A percentile compares a stretch with the other conserved stretches of the same genome.
Conservation (phyloP, 2,888 invertebrate species). For the Leptogaster cylindrica region DNA sequence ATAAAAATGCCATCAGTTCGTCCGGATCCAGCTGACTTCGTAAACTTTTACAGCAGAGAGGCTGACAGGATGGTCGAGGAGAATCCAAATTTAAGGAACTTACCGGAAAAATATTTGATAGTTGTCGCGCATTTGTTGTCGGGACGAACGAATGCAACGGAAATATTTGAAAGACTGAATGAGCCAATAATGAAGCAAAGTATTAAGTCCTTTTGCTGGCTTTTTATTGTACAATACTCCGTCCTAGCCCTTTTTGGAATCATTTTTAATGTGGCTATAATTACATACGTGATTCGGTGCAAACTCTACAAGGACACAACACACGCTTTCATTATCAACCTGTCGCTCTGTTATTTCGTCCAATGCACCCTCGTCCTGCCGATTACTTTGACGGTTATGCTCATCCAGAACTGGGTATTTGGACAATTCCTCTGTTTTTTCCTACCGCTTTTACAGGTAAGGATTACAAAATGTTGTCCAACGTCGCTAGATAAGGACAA, state of each 20-base stretch:
- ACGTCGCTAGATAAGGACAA: too few relatives aligned
- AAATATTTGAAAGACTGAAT: constrained; percentile 62
- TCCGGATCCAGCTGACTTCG: too few relatives aligned
- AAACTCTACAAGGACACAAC: constrained; percentile 69
- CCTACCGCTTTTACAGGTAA: constrained; percentile 75
- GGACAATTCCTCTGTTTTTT: constrained; percentile 75
- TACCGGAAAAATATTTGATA: constrained; percentile 58
- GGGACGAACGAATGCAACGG: constrained; percentile 56
- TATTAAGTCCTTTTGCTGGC: constrained; percentile 66
- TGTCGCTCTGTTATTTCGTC: constrained; percentile 70
- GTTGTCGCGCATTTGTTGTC: constrained; percentile 56
- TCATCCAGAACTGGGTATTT: constrained; percentile 76
- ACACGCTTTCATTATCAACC: constrained; percentile 70
- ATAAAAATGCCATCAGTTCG: too few relatives aligned
- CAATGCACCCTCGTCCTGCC: constrained; percentile 74
- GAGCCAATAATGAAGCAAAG: constrained; percentile 68
- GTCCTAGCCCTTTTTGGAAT: constrained; percentile 66
- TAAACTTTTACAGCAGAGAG: too few relatives aligned
- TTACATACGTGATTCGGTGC: constrained; percentile 64
- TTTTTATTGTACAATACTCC: constrained; percentile 70
- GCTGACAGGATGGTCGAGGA: too few relatives aligned
- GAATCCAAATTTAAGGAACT: too few relatives aligned
- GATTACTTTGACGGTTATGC: constrained; percentile 70
- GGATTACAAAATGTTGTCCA: too few relatives aligned
- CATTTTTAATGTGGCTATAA: constrained; percentile 67